Percentiles rank a stretch among this genome's conserved stretches.
These are phyloP conservation scores for Toxonevra muliebris DNA, from an alignment of 2,888 invertebrate species.

Conservation along the genomic window DNA sequence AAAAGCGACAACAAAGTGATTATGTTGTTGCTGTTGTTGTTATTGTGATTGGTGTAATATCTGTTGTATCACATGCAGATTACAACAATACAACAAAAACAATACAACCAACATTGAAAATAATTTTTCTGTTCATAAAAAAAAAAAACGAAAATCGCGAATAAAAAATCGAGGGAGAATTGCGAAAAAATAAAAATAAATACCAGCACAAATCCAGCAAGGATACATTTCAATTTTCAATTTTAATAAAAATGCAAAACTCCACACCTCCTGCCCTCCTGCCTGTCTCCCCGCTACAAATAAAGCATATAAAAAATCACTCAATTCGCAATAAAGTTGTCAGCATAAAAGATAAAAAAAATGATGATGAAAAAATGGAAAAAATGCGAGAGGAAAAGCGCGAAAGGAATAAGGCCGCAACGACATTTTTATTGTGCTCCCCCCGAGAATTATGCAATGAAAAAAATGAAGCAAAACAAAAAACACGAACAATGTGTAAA, in stretches of 20 bases:
- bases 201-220: slow-evolving; percentile 11
- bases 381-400: slow-evolving; percentile 10
- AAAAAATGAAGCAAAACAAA: slow-evolving; percentile 5
- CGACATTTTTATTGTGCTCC: slow-evolving; percentile 45
- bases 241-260: slow-evolving; percentile 8
- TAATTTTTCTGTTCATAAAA: slow-evolving; percentile 27
- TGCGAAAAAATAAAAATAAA: slow-evolving; percentile 19
- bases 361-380: slow-evolving; percentile 32
- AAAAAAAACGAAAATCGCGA: slow-evolving; percentile 30
- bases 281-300: slow-evolving; percentile 6
- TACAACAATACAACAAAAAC: slow-evolving; percentile 36
- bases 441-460: slow-evolving; percentile 34
- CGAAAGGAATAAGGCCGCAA: slow-evolving; percentile 23
- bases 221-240: slow-evolving; percentile 19
- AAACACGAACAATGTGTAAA: slow-evolving; percentile 3
- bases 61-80: slow-evolving; percentile 47
- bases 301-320: slow-evolving; percentile 28
- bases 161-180: neutral
- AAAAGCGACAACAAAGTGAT: slow-evolving; percentile 34
- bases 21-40: slow-evolving; percentile 38
- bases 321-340: slow-evolving; percentile 47
- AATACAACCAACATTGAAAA: slow-evolving; percentile 9
- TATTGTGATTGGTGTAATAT: slow-evolving; percentile 39
- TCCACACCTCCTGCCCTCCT: slow-evolving; percentile 20
- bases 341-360: slow-evolving; percentile 38